Base-by-base conservation (phyloP, 2,113 vertebrate species). In the Saguinus midas region DNA sequence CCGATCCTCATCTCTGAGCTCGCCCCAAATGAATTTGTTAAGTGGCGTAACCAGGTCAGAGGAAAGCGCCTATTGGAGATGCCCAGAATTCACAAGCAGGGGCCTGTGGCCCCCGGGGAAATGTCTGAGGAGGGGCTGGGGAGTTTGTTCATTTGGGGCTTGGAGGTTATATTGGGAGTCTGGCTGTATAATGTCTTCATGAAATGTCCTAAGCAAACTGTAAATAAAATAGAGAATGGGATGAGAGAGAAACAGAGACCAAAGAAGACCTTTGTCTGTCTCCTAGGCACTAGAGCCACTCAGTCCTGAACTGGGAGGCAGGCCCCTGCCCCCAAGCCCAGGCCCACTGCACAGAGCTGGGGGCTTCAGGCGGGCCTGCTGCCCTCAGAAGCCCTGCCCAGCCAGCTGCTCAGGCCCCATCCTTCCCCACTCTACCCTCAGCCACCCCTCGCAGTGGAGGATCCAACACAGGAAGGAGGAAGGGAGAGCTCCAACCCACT, bases 1-100 rank as follows among this genome's bases (percentile, higher is more conserved):
- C 68, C 40, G 9, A 96, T 25, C 29, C 91, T 98, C 93, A 55
- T 93, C 90, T 76, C n/a, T 64, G 45, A 48, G 85, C 76, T 55
- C 2, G 0, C 68, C 92, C 97, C 96, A 86, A 73, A 97, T 96
- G 91, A 96, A 96, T 96, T 76, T 96, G 89, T 93, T 92, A 90
- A 97, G 57, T 4, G 0, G 64, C 50, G 0, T 2, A 58, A 55
- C 76, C 68, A 2, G 35, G 12, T 73, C 45, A 78, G 72, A 79
- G 58, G 40, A 73, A 93, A 57, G 23, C 11, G 40, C 25, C 37
- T 40, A 18, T 68, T 23, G 86, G 80, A 89, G 76, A 86, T 2
- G 8, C 0, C 17, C 20, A 66, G 83, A 97, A 96, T 37, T 80
- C 45, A 14, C 91, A 68, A 79, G 80, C 75, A 96, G 81, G 90